These are phyloP conservation scores for Chionis minor DNA, from an alignment of 2,113 vertebrate species.

Conservation along the genomic window DNA sequence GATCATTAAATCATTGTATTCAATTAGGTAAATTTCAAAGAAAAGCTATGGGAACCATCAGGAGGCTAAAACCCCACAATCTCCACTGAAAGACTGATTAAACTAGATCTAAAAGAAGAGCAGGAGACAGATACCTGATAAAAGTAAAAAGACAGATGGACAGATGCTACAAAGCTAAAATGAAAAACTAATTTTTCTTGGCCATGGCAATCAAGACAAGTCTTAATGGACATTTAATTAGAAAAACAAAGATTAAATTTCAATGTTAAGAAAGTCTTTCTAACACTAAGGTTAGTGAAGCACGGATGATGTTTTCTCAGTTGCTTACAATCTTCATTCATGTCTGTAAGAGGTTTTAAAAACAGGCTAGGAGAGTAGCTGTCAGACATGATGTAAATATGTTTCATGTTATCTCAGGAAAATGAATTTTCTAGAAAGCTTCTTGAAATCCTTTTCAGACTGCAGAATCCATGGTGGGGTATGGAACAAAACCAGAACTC, in stretches of 20 bases:
- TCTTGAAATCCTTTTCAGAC: not conserved
- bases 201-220: not conserved
- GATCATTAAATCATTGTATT: not conserved
- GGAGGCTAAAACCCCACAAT: not conserved
- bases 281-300: not conserved
- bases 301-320: not conserved
- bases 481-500: not conserved
- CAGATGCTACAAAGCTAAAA: not conserved
- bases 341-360: not conserved
- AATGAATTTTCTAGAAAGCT: not conserved
- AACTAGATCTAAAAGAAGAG: not conserved
- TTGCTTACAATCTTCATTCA: not conserved
- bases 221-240: not conserved
- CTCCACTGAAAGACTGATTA: not conserved
- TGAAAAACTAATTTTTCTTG: not conserved
- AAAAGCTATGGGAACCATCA: not conserved
- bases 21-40: not conserved
- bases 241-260: not conserved
- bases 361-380: not conserved
- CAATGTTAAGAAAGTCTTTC: not conserved
- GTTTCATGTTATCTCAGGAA: not conserved
- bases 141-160: not conserved
- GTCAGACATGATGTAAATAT: not conserved
- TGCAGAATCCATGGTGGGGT: not conserved
- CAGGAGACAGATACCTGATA: not conserved